Evolutionary conservation across 2,888 invertebrate species (phyloP), one percentile per base, ranked within the genome.

Genomic region (Drosophila paranaensis): DNA sequence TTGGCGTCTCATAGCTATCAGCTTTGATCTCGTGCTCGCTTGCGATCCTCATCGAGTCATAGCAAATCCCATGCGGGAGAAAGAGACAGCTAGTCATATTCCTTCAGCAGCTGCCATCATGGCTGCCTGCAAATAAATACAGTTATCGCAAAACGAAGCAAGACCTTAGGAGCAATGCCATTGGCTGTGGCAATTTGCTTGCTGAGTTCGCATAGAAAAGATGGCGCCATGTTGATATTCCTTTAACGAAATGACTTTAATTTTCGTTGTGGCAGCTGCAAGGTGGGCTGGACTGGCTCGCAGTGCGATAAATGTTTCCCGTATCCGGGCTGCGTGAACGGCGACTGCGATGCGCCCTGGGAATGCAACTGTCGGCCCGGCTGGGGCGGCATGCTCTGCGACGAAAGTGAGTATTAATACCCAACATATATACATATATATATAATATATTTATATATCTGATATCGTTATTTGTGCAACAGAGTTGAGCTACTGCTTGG

Each of bases 281-380:
- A 96, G 91, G 95, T 97, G 3, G 98, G 98, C 43, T 98, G 97
- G 97, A 96, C 95, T 81, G 98, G 98, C 0, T 93, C 95, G 54
- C 94, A 95, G 82, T 97, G 96, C 88, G 90, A 95, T 70, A 95
- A 95, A 90, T 97, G 96, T 90, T 96, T 96, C 90, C 95, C 96
- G 0, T 98, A 98, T 93, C 98, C 98, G 0, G 97, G 97, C 74
- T 98, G 98, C 91, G 95, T 95, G 63, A 95, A 98, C 90, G 98
- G 98, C 25, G 94, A 95, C 60, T 98, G 98, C 92, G 94, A 94
- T 64, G 94, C 96, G 58, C 97, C 98, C 2, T 98, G 97, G 97
- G 97, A 98, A 92, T 98, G 98, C 92, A 95, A 95, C 90, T 98
- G 98, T 92, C 94, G 96, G 81, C 94, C 95, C 2, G 98, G 98